Evolutionary conservation across 2,888 invertebrate genomes (phyloP).

Genomic region (Cerastoderma edule): DNA sequence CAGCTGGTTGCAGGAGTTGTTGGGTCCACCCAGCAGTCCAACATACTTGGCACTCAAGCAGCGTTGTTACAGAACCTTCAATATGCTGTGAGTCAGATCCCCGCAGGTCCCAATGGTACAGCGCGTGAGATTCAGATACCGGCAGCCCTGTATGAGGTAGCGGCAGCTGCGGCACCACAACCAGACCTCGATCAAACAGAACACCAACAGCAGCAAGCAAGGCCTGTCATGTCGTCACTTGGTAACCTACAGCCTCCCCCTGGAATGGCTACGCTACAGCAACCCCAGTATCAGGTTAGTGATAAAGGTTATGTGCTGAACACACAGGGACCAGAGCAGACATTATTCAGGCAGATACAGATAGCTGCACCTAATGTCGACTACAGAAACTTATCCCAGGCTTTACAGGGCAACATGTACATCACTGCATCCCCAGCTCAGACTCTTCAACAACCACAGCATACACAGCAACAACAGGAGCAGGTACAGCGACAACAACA

Average conservation of each 20-base stretch:
- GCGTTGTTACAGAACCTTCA: constrained; percentile 53
- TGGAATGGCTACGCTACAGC: constrained; percentile 49
- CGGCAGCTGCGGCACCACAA: constrained; percentile 51
- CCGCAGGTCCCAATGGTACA: constrained; percentile 47
- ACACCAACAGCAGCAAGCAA: constrained; percentile 43
- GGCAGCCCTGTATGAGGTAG: constrained; percentile 61
- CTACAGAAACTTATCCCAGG: constrained; percentile 63
- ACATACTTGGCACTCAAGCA: constrained; percentile 27
- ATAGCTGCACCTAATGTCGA: constrained; percentile 57
- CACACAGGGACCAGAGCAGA: constrained; percentile 42
- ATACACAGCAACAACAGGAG: constrained; percentile 44
- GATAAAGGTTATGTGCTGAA: constrained; percentile 57
- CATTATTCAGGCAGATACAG: constrained; percentile 48
- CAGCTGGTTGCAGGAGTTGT: constrained; percentile 48
- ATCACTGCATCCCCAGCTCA: constrained; percentile 53
- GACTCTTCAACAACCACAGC: constrained; percentile 45
- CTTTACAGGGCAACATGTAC: constrained; percentile 54
- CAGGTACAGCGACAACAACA: constrained; percentile 45
- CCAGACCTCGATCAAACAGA: constrained; percentile 49
- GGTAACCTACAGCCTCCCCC: constrained; percentile 40
- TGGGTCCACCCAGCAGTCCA: constrained; percentile 33
- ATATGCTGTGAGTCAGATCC: constrained; percentile 53
- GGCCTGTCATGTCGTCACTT: constrained; percentile 36
- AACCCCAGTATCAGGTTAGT: constrained; percentile 51
- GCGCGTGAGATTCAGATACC: constrained; percentile 58